Evolutionary conservation across 2,888 invertebrate species (phyloP).

Genomic region (Sinohyriopsis cumingii): DNA sequence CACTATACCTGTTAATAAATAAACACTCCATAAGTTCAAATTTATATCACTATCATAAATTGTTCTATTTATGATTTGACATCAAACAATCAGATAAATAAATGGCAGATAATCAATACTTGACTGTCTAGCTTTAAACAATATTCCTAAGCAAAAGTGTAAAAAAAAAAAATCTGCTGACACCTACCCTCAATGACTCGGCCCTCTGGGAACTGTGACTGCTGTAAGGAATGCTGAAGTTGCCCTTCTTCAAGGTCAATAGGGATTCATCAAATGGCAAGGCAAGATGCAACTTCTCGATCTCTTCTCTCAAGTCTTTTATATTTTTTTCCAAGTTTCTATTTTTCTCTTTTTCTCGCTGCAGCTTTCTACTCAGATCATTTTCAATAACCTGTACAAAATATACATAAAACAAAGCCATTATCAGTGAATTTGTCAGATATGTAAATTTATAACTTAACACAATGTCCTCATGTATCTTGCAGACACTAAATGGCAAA

Average conservation of each 20-base stretch:
- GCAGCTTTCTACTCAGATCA: conserved; percentile 49
- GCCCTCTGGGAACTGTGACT: conserved; percentile 46
- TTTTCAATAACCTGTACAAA: conserved; percentile 58
- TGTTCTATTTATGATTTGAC: too few relatives aligned
- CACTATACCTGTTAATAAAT: too few relatives aligned
- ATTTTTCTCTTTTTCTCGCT: conserved; percentile 63
- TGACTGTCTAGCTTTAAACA: background rate
- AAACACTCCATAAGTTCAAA: too few relatives aligned
- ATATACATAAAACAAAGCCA: too few relatives aligned
- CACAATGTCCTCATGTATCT: too few relatives aligned
- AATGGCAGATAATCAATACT: background rate
- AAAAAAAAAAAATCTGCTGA: conserved; percentile 13
- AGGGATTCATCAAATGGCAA: conserved; percentile 56
- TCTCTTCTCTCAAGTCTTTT: conserved; percentile 58
- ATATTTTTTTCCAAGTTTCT: conserved; percentile 54
- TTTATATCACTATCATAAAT: too few relatives aligned
- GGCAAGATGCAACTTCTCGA: conserved; percentile 55
- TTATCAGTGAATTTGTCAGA: too few relatives aligned
- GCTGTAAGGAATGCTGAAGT: conserved; percentile 55
- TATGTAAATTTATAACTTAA: too few relatives aligned
- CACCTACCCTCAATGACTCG: conserved; percentile 51
- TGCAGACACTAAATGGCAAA: too few relatives aligned
- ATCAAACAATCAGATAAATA: too few relatives aligned
- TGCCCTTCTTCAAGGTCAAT: conserved; percentile 28
- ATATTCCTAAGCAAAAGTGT: conserved; percentile 1